Percentiles rank a stretch among this genome's conserved stretches.
These are phyloP conservation scores for Pterostichus niger DNA, from an alignment of 2,888 invertebrate genomes.

Conservation along the genomic window DNA sequence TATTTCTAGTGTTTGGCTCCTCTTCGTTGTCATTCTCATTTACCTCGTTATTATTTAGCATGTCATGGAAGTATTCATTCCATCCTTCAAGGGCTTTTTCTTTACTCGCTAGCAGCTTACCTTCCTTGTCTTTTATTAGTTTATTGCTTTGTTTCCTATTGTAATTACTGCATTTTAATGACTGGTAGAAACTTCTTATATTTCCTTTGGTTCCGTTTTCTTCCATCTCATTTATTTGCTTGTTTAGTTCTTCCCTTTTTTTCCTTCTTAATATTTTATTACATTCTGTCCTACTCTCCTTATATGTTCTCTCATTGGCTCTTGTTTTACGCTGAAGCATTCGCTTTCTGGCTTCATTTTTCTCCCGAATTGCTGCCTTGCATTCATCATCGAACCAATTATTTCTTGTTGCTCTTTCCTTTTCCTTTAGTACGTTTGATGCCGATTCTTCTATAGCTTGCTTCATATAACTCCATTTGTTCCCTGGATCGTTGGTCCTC, in stretches of 20 bases:
- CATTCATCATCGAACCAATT: slow-evolving; percentile 47
- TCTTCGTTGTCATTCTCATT: slow-evolving; percentile 26
- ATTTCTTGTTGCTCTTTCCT: slow-evolving; percentile 40
- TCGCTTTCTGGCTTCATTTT: slow-evolving; percentile 32
- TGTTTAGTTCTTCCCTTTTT: slow-evolving; percentile 22
- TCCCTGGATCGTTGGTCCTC: not conserved
- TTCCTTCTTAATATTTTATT: slow-evolving; percentile 41
- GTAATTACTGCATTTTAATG: slow-evolving; percentile 34
- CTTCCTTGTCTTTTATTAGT: slow-evolving; percentile 44
- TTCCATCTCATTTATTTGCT: slow-evolving; percentile 26
- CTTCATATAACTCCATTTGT: slow-evolving; percentile 25
- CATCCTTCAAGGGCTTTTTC: slow-evolving; percentile 35
- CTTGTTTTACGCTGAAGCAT: slow-evolving; percentile 46
- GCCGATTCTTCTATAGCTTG: slow-evolving; percentile 29
- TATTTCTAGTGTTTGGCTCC: slow-evolving; percentile 17
- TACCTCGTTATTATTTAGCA: slow-evolving; percentile 1
- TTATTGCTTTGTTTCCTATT: slow-evolving; percentile 38
- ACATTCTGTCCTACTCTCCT: slow-evolving; percentile 32
- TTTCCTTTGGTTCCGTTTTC: slow-evolving; percentile 33
- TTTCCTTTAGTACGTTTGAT: slow-evolving; percentile 23
- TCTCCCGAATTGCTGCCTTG: too few species aligned
- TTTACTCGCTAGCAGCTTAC: slow-evolving; percentile 18
- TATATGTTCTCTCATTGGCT: slow-evolving; percentile 37
- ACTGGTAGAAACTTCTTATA: slow-evolving; percentile 40
- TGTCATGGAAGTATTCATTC: slow-evolving; percentile 28